Base-by-base conservation (phyloP, 2,888 invertebrate genomes). In the Stegophylla sp. region DNA sequence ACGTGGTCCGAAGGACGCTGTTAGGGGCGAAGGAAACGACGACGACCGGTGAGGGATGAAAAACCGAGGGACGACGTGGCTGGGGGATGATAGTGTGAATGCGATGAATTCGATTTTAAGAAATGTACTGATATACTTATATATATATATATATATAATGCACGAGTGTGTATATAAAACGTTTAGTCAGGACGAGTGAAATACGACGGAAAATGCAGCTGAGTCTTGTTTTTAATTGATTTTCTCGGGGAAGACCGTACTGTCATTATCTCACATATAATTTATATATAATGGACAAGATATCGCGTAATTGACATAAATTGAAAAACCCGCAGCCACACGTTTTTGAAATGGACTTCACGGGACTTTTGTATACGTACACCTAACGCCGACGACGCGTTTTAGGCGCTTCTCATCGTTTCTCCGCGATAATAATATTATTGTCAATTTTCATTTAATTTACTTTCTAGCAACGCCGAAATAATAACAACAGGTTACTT, bases 101-200 rank as follows among this genome's bases (percentile, higher is more conserved):
- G 45, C 15, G 45, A 12, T 45, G 17, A 67, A 67, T 67, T 67
- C 12, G 45, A 48, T 67, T 67, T 67, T 67, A 67, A 67, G 45
- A 26, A 20, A 45, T 53, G 20, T 51, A n/a, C 17, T 17, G 3
- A 7, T 34, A 34, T 34, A 34, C 7, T 5, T 34, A 34, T 34
- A 34, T 34, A 34, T 34, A 34, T 34, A 34, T 34, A 34, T 34
- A 34, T 34, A 34, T 34, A 7, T 34, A 34, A 34, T 51, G n/a
- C n/a, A n/a, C n/a, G n/a, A n/a, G n/a, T n/a, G n/a, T 17, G 17
- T 53, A 9, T 23, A 66, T 7, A 15, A 10, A 61, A 17, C 12
- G 20, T 66, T 66, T 45, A 43, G 20, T 66, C 2, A 15, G 10
- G 45, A 43, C 10, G 3, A 66, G 43, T 2, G 43, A 66, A 43